phyloP scores from a whole-genome alignment of 2,888 invertebrate genomes.

The Ecliptopera silaceata region DNA sequence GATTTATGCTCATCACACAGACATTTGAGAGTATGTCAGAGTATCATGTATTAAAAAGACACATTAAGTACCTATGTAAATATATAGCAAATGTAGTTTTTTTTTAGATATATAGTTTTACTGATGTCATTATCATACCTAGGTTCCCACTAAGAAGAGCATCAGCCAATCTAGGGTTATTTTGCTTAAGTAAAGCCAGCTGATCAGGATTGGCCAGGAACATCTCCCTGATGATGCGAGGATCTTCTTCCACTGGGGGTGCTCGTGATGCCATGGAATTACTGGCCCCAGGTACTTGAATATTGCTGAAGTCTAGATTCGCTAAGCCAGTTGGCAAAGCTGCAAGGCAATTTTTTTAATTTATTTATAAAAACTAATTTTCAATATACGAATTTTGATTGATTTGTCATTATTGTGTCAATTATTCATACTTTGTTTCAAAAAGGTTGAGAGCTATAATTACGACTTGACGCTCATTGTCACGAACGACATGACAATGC shows the following conservation, averaged over 20 bases:
- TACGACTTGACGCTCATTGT: conserved; percentile 45
- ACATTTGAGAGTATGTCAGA: no score
- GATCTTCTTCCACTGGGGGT: conserved; percentile 88
- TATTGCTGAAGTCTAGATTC: conserved; percentile 92
- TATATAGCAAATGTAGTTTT: background rate
- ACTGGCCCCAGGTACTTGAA: conserved; percentile 87
- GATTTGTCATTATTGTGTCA: conserved; percentile 29
- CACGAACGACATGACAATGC: conserved; percentile 63
- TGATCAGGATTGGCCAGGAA: conserved; percentile 95
- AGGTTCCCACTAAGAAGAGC: conserved; percentile 93
- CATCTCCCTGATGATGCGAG: conserved; percentile 92
- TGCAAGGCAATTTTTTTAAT: conserved; percentile 49
- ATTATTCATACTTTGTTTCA: conserved; percentile 24
- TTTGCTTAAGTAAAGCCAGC: conserved; percentile 93
- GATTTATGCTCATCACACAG: no score
- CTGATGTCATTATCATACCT: conserved; percentile 70
- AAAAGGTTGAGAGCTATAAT: conserved; percentile 32
- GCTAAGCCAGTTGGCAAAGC: conserved; percentile 79
- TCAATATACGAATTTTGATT: conserved; percentile 21
- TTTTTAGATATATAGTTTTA: background rate
- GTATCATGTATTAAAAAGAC: no score
- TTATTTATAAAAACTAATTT: conserved; percentile 27
- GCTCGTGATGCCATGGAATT: conserved; percentile 65
- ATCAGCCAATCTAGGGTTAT: conserved; percentile 96
- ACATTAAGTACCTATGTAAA: no score